Evolutionary conservation across 2,113 vertebrate genomes (phyloP).

Genomic region (Cryptomyrus ogoouensis): DNA sequence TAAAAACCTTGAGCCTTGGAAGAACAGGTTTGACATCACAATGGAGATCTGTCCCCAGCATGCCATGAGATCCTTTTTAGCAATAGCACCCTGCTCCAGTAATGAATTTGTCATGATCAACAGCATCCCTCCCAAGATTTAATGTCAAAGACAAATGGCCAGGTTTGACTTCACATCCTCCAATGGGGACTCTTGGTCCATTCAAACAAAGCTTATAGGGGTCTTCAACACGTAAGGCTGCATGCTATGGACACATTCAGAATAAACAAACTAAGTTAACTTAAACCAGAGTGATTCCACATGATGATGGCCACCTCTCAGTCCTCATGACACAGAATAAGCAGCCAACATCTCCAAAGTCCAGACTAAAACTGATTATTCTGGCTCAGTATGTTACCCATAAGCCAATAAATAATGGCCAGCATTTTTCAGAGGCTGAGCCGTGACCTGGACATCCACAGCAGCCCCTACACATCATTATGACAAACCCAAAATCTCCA

Average conservation of each 20-base stretch:
- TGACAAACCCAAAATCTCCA: neutral
- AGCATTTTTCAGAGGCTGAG: neutral
- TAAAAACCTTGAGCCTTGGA: neutral
- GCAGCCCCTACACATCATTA: neutral
- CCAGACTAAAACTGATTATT: neutral
- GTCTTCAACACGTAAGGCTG: neutral
- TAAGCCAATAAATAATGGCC: neutral
- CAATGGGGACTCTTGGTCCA: neutral
- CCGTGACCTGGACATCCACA: neutral
- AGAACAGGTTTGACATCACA: neutral
- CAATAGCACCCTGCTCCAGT: neutral
- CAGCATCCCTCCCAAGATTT: neutral
- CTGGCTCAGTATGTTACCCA: neutral
- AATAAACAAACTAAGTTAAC: slow-evolving; percentile 3
- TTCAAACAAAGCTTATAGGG: neutral
- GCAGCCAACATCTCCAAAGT: neutral
- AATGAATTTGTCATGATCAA: neutral
- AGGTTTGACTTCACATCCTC: neutral
- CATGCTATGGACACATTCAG: neutral
- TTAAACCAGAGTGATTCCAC: neutral
- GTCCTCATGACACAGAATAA: neutral
- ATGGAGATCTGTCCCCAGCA: neutral
- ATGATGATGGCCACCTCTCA: neutral
- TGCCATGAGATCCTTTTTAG: neutral
- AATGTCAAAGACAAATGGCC: neutral